Evolutionary conservation across 2,888 invertebrate species (phyloP).

Genomic region (Limulus polyphemus): DNA sequence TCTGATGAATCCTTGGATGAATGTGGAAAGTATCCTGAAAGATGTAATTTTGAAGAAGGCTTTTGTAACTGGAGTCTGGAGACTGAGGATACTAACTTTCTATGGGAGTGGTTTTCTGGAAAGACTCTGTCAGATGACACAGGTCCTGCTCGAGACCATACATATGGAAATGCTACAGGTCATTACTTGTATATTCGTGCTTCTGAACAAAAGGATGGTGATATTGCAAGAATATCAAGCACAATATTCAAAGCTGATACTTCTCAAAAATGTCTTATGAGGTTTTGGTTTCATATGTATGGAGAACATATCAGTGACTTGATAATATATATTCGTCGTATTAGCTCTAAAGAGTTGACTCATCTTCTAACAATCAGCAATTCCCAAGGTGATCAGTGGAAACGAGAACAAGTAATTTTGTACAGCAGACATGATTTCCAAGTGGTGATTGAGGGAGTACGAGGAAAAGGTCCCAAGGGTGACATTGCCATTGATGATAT

Average conservation of each 20-base stretch:
- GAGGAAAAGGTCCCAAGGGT: conserved; percentile 7
- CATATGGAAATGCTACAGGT: conserved; percentile 11
- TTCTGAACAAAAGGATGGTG: not conserved
- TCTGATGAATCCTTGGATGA: conserved; percentile 16
- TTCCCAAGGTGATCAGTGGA: conserved; percentile 15
- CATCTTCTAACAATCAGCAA: not conserved
- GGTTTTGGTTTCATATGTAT: conserved; percentile 21
- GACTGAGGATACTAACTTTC: conserved; percentile 2
- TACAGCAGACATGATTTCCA: conserved; percentile 13
- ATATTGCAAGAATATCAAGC: conserved; percentile 7
- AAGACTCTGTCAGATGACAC: conserved; percentile 5
- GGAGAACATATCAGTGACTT: conserved; percentile 28
- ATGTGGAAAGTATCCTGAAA: conserved; percentile 14
- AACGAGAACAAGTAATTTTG: conserved; percentile 6
- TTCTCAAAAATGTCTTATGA: conserved; percentile 14
- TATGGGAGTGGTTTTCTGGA: conserved; percentile 16
- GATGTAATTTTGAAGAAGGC: conserved; percentile 20
- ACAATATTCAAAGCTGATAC: conserved; percentile 18
- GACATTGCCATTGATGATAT: conserved; percentile 22
- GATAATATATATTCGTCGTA: conserved; percentile 25
- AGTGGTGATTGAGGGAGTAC: conserved; percentile 14
- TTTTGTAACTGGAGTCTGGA: conserved; percentile 7
- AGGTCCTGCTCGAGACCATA: conserved; percentile 22
- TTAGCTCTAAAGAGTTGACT: conserved; percentile 1
- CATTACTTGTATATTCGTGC: conserved; percentile 9